Conservation (phyloP, 2,797 vertebrate genomes). For the Manis crassicaudata region DNA sequence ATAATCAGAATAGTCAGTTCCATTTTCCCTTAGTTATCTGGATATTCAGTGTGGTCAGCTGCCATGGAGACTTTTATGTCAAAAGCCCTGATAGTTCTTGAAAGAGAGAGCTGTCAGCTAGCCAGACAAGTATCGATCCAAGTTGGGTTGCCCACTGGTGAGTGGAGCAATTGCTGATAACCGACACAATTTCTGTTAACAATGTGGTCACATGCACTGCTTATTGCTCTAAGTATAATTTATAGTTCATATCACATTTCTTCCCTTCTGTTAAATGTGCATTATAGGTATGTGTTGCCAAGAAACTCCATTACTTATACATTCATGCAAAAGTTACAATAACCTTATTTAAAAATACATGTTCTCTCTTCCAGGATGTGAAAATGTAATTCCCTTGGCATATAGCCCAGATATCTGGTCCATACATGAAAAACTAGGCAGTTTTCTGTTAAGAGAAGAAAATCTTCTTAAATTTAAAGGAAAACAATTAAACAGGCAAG, state of each 20-base stretch:
- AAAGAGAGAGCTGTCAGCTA: not conserved
- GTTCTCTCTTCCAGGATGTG: not conserved
- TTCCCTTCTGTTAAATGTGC: not conserved
- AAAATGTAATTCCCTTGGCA: not conserved
- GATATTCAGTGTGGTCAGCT: not conserved
- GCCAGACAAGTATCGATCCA: not conserved
- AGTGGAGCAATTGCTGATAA: not conserved
- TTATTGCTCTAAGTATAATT: not conserved
- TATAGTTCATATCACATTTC: not conserved
- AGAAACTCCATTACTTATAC: not conserved
- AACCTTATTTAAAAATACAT: not conserved
- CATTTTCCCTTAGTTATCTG: not conserved
- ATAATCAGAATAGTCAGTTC: not conserved
- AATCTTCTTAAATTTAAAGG: constrained; percentile 5
- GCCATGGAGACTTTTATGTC: not conserved
- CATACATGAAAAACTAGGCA: not conserved
- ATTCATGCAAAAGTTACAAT: not conserved
- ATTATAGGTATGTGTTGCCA: not conserved
- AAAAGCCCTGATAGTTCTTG: not conserved
- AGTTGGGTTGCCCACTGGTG: not conserved
- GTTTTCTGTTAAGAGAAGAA: not conserved
- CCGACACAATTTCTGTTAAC: not conserved
- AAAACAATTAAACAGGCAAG: not conserved
- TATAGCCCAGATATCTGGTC: not conserved
- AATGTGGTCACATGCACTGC: not conserved